These are phyloP conservation scores for Abscondita cerata DNA, from an alignment of 2,888 invertebrate species.

Conservation along the genomic window DNA sequence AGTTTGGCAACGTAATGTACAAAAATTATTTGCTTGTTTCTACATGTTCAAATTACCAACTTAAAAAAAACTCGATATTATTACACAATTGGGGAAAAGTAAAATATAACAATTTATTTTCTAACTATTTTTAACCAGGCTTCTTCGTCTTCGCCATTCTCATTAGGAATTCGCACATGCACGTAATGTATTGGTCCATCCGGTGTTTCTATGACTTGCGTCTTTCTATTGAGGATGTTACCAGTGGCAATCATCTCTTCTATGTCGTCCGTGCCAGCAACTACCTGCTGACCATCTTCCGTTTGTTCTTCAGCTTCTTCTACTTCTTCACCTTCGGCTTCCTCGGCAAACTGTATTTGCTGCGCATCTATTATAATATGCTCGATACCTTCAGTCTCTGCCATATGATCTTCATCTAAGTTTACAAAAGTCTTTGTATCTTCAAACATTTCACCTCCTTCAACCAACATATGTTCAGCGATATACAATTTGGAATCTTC, in stretches of 20 bases:
- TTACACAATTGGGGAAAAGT: background rate
- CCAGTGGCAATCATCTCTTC: conserved; percentile 50
- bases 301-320: conserved; percentile 44
- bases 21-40: too few species aligned
- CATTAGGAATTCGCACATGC: conserved; percentile 56
- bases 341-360: conserved; percentile 54
- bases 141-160: conserved; percentile 57
- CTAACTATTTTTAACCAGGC: conserved; percentile 59
- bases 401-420: conserved; percentile 40
- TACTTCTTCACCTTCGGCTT: conserved; percentile 42
- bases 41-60: too few species aligned
- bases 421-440: conserved; percentile 40
- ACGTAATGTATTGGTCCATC: conserved; percentile 57
- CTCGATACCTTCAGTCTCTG: conserved; percentile 48
- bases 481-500: conserved; percentile 62
- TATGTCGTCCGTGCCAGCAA: conserved; percentile 44
- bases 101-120: conserved; percentile 38
- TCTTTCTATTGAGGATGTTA: conserved; percentile 38
- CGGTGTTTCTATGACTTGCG: conserved; percentile 57
- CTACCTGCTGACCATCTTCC: conserved; percentile 46
- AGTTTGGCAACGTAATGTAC: too few species aligned
- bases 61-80: too few species aligned
- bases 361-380: conserved; percentile 57
- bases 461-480: conserved; percentile 62
- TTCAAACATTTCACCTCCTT: conserved; percentile 52